phyloP scores from a whole-genome alignment of 1,140 invertebrate species.

The Paraescarpia echinospica region DNA sequence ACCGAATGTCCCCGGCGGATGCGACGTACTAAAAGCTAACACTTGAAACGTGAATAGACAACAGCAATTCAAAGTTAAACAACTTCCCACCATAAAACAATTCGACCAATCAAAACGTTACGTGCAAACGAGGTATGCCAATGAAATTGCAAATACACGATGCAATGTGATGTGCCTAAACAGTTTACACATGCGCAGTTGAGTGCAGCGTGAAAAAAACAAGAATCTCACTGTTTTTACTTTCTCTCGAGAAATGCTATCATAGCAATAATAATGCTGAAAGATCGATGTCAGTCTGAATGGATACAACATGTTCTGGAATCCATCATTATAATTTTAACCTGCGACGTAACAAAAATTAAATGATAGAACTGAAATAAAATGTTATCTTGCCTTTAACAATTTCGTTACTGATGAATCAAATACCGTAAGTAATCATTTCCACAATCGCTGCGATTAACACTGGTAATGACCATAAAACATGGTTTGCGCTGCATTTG shows the following conservation, averaged over 20 bases:
- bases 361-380: too few relatives aligned
- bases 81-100: background rate
- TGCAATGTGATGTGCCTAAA: background rate
- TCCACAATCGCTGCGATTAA: too few relatives aligned
- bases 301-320: too few relatives aligned
- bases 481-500: too few relatives aligned
- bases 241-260: background rate
- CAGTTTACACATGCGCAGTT: background rate
- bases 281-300: background rate
- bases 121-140: background rate
- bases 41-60: background rate
- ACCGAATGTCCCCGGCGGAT: background rate
- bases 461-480: too few relatives aligned
- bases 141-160: background rate
- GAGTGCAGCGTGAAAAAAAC: background rate
- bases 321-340: too few relatives aligned
- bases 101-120: background rate
- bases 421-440: too few relatives aligned
- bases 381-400: too few relatives aligned
- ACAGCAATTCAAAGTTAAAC: background rate
- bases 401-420: too few relatives aligned
- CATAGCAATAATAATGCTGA: background rate
- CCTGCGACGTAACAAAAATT: too few relatives aligned
- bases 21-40: background rate
- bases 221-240: background rate